These are phyloP conservation scores for Aphaenogaster ashmeadi DNA, from an alignment of 1,140 invertebrate genomes.

Conservation along the genomic window DNA sequence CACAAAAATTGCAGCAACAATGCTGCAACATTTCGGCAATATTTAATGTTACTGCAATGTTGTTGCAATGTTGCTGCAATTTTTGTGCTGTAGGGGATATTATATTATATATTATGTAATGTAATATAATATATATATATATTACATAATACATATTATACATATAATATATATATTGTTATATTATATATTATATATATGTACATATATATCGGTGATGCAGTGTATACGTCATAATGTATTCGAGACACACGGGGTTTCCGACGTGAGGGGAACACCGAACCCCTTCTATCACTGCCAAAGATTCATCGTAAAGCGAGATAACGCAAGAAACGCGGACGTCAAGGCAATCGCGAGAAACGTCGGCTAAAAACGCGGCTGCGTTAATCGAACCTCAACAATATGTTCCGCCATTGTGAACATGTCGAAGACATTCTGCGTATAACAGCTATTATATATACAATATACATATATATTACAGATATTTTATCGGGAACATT, in stretches of 20 bases:
- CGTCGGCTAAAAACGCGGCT: background rate
- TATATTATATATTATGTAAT: too few species aligned
- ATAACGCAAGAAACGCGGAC: background rate
- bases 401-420: slow-evolving; percentile 73
- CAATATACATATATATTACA: slow-evolving; percentile 44
- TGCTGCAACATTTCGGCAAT: too few species aligned
- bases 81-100: too few species aligned
- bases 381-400: slow-evolving; percentile 54
- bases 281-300: slow-evolving; percentile 69
- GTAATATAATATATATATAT: background rate
- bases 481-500: slow-evolving; percentile 73
- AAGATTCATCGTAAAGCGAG: slow-evolving; percentile 39
- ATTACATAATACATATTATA: background rate
- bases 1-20: too few species aligned
- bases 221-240: slow-evolving; percentile 31
- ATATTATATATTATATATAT: background rate
- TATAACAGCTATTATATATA: slow-evolving; percentile 52
- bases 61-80: too few species aligned
- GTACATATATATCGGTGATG: background rate
- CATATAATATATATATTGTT: background rate
- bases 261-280: slow-evolving; percentile 15
- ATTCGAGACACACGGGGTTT: slow-evolving; percentile 41
- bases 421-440: slow-evolving; percentile 54
- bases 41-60: too few species aligned
- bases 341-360: background rate